Evolutionary conservation across 2,888 invertebrate genomes (phyloP).

Genomic region (Dilophus febrilis): DNA sequence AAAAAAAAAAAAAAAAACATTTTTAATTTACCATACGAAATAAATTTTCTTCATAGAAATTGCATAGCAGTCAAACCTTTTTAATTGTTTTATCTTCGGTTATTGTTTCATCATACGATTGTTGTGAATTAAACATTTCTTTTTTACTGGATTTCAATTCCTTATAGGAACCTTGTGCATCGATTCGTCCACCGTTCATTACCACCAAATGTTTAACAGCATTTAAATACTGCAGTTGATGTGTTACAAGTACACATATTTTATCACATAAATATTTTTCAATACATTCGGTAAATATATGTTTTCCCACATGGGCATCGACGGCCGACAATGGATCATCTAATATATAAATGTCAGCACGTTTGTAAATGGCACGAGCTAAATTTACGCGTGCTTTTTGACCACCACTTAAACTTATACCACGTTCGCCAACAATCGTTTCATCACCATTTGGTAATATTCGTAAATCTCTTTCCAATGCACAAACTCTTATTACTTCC

Average conservation of each 20-base stretch:
- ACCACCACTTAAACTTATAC: conserved; percentile 60
- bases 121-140: background rate
- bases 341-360: conserved; percentile 53
- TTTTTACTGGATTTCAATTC: conserved; percentile 9
- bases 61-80: background rate
- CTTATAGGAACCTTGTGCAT: conserved; percentile 19
- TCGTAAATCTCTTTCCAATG: conserved; percentile 47
- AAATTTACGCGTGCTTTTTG: conserved; percentile 65
- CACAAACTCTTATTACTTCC: conserved; percentile 35
- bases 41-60: too few relatives aligned
- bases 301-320: conserved; percentile 46
- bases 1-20: conserved; percentile 9
- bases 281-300: conserved; percentile 48
- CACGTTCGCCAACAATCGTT: conserved; percentile 61
- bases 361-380: conserved; percentile 58
- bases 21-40: conserved; percentile 12
- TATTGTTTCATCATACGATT: background rate
- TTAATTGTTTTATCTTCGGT: background rate
- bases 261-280: conserved; percentile 30
- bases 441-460: conserved; percentile 52
- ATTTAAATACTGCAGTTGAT: conserved; percentile 48
- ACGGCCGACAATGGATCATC: conserved; percentile 59
- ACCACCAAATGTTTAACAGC: conserved; percentile 36
- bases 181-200: conserved; percentile 33
- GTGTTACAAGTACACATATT: conserved; percentile 49